phyloP scores from a whole-genome alignment of 2,888 invertebrate species.

The Clivina fossor region DNA sequence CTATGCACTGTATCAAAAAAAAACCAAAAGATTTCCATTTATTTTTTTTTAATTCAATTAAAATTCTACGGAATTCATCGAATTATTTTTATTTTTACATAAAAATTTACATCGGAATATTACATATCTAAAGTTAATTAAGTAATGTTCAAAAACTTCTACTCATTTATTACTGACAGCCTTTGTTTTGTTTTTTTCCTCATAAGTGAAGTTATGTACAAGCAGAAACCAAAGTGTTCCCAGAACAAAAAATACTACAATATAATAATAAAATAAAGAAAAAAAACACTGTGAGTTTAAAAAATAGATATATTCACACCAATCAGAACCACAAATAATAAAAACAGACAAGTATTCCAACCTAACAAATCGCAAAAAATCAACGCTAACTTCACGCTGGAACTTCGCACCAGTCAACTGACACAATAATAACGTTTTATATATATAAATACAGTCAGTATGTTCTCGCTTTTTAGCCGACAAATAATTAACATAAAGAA shows the following conservation, averaged over 20 bases:
- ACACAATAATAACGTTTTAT: constrained; percentile 7
- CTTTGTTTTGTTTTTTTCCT: constrained; percentile 19
- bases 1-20: not conserved
- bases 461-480: constrained; percentile 1
- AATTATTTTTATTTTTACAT: constrained; percentile 29
- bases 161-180: constrained; percentile 22
- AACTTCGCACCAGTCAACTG: constrained; percentile 19
- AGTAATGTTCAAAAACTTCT: constrained; percentile 12
- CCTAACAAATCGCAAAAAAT: constrained; percentile 17
- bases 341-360: constrained; percentile 24
- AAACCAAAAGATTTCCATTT: not conserved
- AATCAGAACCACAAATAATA: constrained; percentile 21
- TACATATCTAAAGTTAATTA: constrained; percentile 10
- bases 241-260: not conserved
- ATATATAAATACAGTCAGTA: constrained; percentile 24
- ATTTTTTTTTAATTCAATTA: not conserved
- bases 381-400: constrained; percentile 2
- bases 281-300: constrained; percentile 27
- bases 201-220: constrained; percentile 27
- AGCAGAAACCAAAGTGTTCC: not conserved
- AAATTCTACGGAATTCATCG: too few relatives aligned
- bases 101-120: constrained; percentile 28
- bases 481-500: not conserved
- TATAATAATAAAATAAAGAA: constrained; percentile 1
- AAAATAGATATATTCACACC: constrained; percentile 21